A percentile compares a stretch with the other conserved stretches of the same genome.
Conservation (phyloP, 2,888 invertebrate species). For the Agrotis ipsilon region DNA sequence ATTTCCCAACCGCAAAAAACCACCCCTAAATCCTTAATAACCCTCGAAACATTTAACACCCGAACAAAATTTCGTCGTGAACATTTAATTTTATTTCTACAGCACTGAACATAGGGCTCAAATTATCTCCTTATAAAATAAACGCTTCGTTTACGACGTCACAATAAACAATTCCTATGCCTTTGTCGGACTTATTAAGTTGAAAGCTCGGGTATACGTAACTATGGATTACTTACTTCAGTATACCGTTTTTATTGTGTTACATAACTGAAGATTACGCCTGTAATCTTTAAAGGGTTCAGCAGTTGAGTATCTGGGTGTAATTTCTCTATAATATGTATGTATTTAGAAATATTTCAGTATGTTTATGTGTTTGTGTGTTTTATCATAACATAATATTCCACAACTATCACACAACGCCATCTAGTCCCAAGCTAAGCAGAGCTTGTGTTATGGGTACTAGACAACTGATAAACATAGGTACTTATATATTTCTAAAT, state of each 20-base stretch:
- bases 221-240: slow-evolving; percentile 23
- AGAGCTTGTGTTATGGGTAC: too few species aligned
- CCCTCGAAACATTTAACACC: slow-evolving; percentile 35
- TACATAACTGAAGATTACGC: background rate
- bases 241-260: slow-evolving; percentile 15
- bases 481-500: too few species aligned
- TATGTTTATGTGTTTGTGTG: too few species aligned
- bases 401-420: too few species aligned
- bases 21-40: slow-evolving; percentile 20
- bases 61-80: slow-evolving; percentile 33
- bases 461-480: too few species aligned
- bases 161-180: slow-evolving; percentile 71
- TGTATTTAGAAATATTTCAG: too few species aligned
- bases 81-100: slow-evolving; percentile 60
- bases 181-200: slow-evolving; percentile 75
- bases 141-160: slow-evolving; percentile 75
- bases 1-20: background rate
- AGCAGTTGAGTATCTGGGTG: too few species aligned
- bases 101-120: slow-evolving; percentile 60
- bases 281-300: too few species aligned
- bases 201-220: slow-evolving; percentile 72
- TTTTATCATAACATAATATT: too few species aligned
- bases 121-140: slow-evolving; percentile 73
- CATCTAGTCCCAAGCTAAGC: too few species aligned
- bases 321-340: too few species aligned